phyloP scores from a whole-genome alignment of 1,140 invertebrate genomes.

The Kradibia gibbosae region DNA sequence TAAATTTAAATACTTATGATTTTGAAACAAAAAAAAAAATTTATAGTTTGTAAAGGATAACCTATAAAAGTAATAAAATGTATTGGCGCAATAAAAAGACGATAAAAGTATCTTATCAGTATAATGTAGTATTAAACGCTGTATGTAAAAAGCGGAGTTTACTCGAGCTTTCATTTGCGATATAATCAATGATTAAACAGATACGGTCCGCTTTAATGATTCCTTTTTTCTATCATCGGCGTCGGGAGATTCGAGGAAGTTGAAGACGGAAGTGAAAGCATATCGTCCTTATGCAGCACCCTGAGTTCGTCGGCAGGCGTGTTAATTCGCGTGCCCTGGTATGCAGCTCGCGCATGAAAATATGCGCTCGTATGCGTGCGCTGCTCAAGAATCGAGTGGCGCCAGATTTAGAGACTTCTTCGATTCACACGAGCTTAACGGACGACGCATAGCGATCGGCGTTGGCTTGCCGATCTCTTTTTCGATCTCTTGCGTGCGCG shows the following conservation, averaged over 20 bases:
- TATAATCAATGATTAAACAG: too few relatives aligned
- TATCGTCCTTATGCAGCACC: background rate
- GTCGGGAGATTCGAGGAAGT: background rate
- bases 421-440: background rate
- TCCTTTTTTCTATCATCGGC: too few relatives aligned
- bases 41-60: too few relatives aligned
- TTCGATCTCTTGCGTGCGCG: constrained; percentile 4
- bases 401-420: constrained; percentile 3
- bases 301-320: background rate
- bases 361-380: background rate
- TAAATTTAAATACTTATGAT: too few relatives aligned
- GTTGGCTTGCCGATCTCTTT: background rate
- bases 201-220: too few relatives aligned
- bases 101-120: too few relatives aligned
- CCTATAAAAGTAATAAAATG: too few relatives aligned
- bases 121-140: too few relatives aligned
- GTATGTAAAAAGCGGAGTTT: too few relatives aligned
- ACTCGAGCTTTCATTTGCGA: too few relatives aligned
- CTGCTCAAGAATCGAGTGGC: background rate
- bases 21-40: too few relatives aligned
- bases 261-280: background rate
- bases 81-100: too few relatives aligned
- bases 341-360: background rate
- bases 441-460: constrained; percentile 1
- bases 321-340: background rate